These are phyloP conservation scores for Vulpes ferrilata DNA, from an alignment of 2,113 vertebrate species.

Conservation along the genomic window DNA sequence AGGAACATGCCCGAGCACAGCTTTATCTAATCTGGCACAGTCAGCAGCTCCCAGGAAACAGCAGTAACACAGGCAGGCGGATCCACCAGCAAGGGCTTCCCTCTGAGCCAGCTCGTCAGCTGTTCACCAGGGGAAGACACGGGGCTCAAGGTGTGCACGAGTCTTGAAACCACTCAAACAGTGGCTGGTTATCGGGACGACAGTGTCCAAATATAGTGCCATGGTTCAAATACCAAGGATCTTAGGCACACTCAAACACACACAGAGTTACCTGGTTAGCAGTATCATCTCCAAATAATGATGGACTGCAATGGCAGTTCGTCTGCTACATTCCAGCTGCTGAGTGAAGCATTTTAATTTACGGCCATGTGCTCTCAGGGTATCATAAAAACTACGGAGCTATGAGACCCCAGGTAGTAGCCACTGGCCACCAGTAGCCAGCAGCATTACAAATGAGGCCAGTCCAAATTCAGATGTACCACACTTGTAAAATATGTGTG, in stretches of 20 bases:
- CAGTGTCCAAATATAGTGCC: rapidly evolving
- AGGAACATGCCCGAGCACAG: neutral
- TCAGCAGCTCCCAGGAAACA: constrained; percentile 7
- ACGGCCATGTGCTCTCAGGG: neutral
- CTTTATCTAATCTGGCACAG: neutral
- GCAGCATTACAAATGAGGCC: too few relatives aligned
- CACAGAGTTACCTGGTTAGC: neutral
- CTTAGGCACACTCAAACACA: neutral
- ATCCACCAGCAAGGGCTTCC: neutral
- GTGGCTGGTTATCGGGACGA: neutral
- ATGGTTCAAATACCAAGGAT: neutral
- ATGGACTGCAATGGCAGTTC: neutral
- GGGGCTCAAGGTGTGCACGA: rapidly evolving
- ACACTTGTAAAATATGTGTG: rapidly evolving
- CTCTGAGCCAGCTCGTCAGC: neutral
- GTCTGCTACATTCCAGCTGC: neutral
- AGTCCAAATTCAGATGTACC: neutral
- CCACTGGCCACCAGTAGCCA: neutral
- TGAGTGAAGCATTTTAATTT: neutral
- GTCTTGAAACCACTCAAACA: neutral
- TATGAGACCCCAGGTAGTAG: rapidly evolving
- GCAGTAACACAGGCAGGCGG: rapidly evolving
- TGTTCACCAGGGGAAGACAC: neutral
- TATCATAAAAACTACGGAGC: neutral
- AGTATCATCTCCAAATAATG: neutral